These are phyloP conservation scores for Drosophila albomicans DNA, from an alignment of 1,140 invertebrate genomes.

Conservation along the genomic window DNA sequence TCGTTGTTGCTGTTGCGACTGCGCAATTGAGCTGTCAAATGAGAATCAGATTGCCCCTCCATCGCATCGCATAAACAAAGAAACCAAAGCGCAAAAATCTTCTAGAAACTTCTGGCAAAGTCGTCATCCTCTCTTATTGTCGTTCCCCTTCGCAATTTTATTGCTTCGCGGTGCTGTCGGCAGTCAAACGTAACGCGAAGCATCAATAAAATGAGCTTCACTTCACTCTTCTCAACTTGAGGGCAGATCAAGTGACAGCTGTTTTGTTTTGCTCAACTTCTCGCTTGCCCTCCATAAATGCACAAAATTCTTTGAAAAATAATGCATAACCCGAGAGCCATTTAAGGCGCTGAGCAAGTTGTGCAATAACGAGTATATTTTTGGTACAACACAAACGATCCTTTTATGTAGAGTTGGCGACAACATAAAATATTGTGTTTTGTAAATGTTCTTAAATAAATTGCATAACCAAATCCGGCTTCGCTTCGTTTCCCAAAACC, in stretches of 20 bases:
- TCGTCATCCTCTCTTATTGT: slow-evolving; percentile 16
- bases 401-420: slow-evolving; percentile 54
- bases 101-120: slow-evolving; percentile 5
- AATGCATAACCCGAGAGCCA: slow-evolving; percentile 13
- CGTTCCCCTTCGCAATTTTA: slow-evolving; percentile 18
- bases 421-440: slow-evolving; percentile 17
- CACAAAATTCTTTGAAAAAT: slow-evolving; percentile 34
- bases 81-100: slow-evolving; percentile 20
- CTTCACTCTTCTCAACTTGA: slow-evolving; percentile 37
- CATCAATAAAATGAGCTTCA: slow-evolving; percentile 57
- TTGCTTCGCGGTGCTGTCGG: slow-evolving; percentile 5
- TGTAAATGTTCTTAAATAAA: slow-evolving; percentile 26
- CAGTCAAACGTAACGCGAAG: slow-evolving; percentile 42
- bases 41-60: slow-evolving; percentile 28
- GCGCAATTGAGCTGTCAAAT: slow-evolving; percentile 64
- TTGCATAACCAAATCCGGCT: slow-evolving; percentile 21
- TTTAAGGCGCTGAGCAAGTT: slow-evolving; percentile 28
- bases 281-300: slow-evolving; percentile 36
- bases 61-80: slow-evolving; percentile 23
- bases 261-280: slow-evolving; percentile 28
- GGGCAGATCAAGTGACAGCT: slow-evolving; percentile 27
- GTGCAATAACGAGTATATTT: slow-evolving; percentile 7
- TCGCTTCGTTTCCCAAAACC: neutral
- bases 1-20: slow-evolving; percentile 41
- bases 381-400: slow-evolving; percentile 17